Evolutionary conservation across 2,888 invertebrate genomes (phyloP), one percentile per base, ranked within the genome.

Genomic region (Drosophila koepferae): DNA sequence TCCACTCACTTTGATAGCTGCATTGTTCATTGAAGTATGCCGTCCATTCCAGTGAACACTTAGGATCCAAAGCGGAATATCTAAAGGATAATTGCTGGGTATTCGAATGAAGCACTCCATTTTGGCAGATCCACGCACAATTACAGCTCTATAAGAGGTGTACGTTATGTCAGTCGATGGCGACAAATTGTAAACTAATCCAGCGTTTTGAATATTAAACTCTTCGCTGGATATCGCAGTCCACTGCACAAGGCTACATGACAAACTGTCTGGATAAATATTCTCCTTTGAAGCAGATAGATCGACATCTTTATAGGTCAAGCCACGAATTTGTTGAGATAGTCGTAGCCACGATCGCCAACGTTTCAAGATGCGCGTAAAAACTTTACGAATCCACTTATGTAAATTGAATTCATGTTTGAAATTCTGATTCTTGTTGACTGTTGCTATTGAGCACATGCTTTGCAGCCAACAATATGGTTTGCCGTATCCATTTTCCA

Each of bases 381-480:
- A 94, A 4, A 97, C 96, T 78, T 95, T 95, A 90, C 97, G 97
- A 62, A 98, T 96, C 82, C 95, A 96, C 53, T 95, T 95, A 31
- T 90, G 84, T 23, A 91, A 62, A 40, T 89, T 74, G 0, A 74
- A 49, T 54, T 90, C 86, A n/a, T 77, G 79, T 7, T 70, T 79
- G n/a, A 77, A 77, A 2, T 31, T n/a, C 46, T 77, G 75, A 0
- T 74, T 62, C 20, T 72, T 64, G 36, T 94, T 93, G 89, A 95
- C 94, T 84, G 97, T 98, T 89, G 97, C 96, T 72, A 98, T 94
- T 0, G 98, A 98, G 88, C 97, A 97, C 93, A 99, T 95, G 92
- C 95, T 95, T 93, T 99, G 99, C 0, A 97, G 97, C 99, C 99
- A 99, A 74, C 95, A 94, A 91, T 97, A 99, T 0, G 98, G 97